Conservation (phyloP, 2,113 vertebrate genomes). For the Cettia cetti region DNA sequence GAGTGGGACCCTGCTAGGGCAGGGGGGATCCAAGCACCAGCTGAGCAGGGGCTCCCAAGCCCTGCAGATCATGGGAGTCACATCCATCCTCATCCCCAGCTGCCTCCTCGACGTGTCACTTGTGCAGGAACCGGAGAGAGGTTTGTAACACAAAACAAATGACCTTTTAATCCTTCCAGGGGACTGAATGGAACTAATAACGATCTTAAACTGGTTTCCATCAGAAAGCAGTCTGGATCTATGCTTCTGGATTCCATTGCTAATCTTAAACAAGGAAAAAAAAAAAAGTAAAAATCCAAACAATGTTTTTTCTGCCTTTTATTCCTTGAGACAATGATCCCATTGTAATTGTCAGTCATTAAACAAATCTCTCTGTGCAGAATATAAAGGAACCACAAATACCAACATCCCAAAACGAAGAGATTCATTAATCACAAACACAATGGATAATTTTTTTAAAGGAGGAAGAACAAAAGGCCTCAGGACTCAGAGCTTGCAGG, state of each 20-base stretch:
- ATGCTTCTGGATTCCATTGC: not conserved
- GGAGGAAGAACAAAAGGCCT: constrained; percentile 18
- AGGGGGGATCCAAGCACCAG: too few relatives aligned
- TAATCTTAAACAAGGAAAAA: not conserved
- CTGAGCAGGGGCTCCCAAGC: not conserved
- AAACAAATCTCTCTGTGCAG: constrained; percentile 5
- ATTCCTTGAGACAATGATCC: constrained; percentile 31
- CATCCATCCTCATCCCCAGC: not conserved
- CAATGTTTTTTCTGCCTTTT: constrained; percentile 5
- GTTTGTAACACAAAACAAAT: not conserved
- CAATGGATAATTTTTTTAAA: constrained; percentile 28
- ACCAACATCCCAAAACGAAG: not conserved
- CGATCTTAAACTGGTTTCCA: not conserved
- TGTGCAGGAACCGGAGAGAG: not conserved
- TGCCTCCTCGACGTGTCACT: accelerated
- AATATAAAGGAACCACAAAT: constrained; percentile 35
- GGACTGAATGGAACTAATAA: not conserved
- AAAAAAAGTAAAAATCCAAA: not conserved
- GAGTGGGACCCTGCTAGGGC: not conserved
- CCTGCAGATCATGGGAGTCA: too few relatives aligned
- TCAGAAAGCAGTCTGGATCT: not conserved
- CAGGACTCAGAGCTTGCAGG: not conserved
- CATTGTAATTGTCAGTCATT: constrained; percentile 8
- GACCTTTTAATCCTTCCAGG: not conserved
- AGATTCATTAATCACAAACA: constrained; percentile 50